phyloP scores from a whole-genome alignment of 2,888 invertebrate genomes.

The Rotaria macrura region DNA sequence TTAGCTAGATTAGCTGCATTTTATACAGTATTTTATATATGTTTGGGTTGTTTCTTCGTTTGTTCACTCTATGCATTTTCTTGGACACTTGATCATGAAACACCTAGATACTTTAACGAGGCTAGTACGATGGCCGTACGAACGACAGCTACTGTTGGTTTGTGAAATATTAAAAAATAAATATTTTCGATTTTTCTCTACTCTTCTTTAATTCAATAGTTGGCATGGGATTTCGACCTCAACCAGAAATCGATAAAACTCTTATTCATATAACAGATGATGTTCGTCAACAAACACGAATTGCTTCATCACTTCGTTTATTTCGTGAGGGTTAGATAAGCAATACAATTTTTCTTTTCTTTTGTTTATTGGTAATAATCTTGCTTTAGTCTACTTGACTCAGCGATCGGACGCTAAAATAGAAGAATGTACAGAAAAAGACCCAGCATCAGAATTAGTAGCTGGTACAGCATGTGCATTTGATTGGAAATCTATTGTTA shows the following conservation, averaged over 20 bases:
- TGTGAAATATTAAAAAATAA: neutral
- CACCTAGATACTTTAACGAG: neutral
- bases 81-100: neutral
- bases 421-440: neutral
- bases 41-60: neutral
- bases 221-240: conserved; percentile 16
- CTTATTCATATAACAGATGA: neutral
- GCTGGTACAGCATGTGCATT: neutral
- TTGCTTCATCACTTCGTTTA: neutral
- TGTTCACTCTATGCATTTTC: neutral
- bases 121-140: conserved; percentile 1
- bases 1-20: neutral
- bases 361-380: too few relatives aligned
- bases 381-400: neutral
- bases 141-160: neutral
- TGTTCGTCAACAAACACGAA: neutral
- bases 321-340: neutral
- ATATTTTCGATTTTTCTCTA: too few relatives aligned
- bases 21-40: neutral
- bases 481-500: neutral
- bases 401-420: neutral
- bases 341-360: neutral
- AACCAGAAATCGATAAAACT: neutral
- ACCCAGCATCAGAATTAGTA: neutral
- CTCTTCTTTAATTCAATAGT: neutral